Conservation (phyloP, 2,113 vertebrate genomes). For the Thamnophis sirtalis region DNA sequence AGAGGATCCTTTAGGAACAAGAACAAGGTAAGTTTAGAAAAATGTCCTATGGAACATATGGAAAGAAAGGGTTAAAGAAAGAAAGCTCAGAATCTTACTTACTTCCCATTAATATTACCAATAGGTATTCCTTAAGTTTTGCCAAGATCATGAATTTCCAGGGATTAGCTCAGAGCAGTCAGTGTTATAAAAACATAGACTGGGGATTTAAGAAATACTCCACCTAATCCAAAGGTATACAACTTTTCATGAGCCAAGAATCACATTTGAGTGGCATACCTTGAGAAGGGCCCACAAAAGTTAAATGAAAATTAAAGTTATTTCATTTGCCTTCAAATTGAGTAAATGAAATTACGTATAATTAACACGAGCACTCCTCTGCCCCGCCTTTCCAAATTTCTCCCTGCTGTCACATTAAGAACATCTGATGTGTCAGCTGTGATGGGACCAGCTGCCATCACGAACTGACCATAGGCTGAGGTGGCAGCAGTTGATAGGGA, state of each 20-base stretch:
- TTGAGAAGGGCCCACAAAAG: not conserved
- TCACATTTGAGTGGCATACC: not conserved
- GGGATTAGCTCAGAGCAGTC: not conserved
- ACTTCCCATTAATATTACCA: too few relatives aligned
- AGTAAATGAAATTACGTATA: not conserved
- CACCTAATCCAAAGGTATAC: not conserved
- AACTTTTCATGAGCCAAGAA: not conserved
- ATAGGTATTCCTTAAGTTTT: not conserved
- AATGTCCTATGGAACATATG: not conserved
- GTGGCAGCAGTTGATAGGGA: not conserved
- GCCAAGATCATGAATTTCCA: not conserved
- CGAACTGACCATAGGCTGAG: not conserved
- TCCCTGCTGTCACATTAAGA: not conserved
- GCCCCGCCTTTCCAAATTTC: not conserved
- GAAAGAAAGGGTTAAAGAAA: not conserved
- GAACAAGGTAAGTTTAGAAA: conserved; percentile 42
- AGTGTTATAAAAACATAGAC: not conserved
- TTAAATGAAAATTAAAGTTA: not conserved
- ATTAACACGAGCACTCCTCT: not conserved
- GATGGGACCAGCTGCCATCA: not conserved
- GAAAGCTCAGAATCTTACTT: not conserved
- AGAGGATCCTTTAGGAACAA: conserved; percentile 16
- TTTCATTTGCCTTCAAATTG: not conserved
- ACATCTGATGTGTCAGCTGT: not conserved
- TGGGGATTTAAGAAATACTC: not conserved